Evolutionary conservation across 2,888 invertebrate species (phyloP), one percentile per base, ranked within the genome.

Genomic region (Uloborus plumipes): DNA sequence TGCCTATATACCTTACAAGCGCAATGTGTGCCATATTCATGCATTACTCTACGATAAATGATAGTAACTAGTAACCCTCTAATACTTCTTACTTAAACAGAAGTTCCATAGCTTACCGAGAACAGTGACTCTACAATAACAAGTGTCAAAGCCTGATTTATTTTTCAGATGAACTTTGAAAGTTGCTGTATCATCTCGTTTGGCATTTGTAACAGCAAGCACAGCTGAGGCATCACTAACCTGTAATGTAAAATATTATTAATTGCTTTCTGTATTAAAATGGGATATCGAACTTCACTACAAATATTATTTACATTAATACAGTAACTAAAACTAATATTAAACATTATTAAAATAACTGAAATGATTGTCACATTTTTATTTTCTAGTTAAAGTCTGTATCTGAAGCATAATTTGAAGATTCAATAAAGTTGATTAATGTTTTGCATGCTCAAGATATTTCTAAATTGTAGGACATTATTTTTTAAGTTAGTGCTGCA

Each of bases 91-190:
- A 4, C 39, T 39, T 6, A 6, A 9, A 39, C 1, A 39, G 9
- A 6, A 39, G 9, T 39, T 39, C 11, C 9, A 11, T 39, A 39
- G 9, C 69, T 64, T 62, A 84, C 84, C 84, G 22, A 99, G 91
- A 0, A 99, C 99, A 85, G 93, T 94, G 0, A 99, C 99, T 88
- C 97, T 98, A 86, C 99, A 93, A 0, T 95, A 95, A 0, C 96
- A 97, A 0, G 97, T 96, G 88, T 98, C 99, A 88, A 95, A 96
- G 73, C 99, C 99, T 74, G 95, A 96, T 66, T 96, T 93, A 90
- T 99, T 99, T 87, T 95, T 95, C 51, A 99, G 90, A 87, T 96
- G 95, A 49, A 99, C 90, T 86, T 97, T 93, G 90, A 98, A 99
- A 86, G 94, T 95, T 16, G 98, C 98, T 64, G 94, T 93, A 88